Evolutionary conservation across 2,888 invertebrate species (phyloP).

Genomic region (Cantharis nigra): DNA sequence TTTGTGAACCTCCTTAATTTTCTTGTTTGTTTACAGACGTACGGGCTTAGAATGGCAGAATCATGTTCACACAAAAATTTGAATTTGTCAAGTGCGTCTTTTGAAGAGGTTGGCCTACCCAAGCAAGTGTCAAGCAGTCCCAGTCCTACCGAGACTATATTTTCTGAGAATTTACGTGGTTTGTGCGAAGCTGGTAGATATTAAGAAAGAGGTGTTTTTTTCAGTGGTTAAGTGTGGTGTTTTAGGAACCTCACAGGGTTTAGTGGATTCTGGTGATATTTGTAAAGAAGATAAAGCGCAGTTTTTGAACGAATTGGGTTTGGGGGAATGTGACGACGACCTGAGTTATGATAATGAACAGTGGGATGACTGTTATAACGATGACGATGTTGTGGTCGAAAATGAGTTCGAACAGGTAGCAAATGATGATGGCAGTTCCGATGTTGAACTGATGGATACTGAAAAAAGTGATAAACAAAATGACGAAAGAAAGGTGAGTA

Average conservation of each 20-base stretch:
- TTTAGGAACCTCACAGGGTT: constrained; percentile 48
- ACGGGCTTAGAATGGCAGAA: constrained; percentile 55
- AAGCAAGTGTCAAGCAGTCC: constrained; percentile 55
- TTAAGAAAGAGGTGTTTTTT: neutral
- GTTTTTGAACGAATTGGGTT: constrained; percentile 50
- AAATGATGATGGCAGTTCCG: constrained; percentile 32
- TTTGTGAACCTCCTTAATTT: neutral
- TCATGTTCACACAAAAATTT: constrained; percentile 51
- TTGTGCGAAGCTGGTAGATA: constrained; percentile 42
- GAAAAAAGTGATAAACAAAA: neutral
- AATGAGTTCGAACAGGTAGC: constrained; percentile 32
- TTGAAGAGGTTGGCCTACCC: constrained; percentile 47
- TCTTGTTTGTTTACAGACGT: constrained; percentile 24
- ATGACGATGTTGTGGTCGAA: constrained; percentile 29
- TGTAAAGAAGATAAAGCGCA: constrained; percentile 45
- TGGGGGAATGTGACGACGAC: constrained; percentile 48
- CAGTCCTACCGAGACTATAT: constrained; percentile 54
- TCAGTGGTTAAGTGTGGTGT: neutral
- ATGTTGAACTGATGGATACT: neutral
- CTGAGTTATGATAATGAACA: constrained; percentile 39
- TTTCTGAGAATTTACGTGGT: constrained; percentile 47
- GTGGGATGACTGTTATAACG: constrained; percentile 44
- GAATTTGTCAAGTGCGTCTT: constrained; percentile 40
- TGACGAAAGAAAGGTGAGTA: neutral
- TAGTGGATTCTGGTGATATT: constrained; percentile 29